Percentiles rank a stretch among this genome's conserved stretches.
Conservation (phyloP, 2,888 invertebrate genomes). For the Oscheius myriophilus region DNA sequence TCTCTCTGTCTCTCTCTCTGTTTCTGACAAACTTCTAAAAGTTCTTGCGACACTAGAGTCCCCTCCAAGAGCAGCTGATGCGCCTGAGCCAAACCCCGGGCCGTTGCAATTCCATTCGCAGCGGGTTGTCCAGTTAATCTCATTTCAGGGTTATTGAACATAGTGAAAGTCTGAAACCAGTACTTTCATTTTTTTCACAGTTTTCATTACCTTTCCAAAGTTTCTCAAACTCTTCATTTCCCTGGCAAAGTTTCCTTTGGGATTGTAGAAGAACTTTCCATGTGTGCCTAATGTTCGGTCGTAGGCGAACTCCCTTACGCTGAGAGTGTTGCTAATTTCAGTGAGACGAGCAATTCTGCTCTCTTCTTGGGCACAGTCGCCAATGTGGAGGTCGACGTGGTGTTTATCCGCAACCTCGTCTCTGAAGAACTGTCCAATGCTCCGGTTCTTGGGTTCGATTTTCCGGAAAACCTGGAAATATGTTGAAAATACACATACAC, state of each 20-base stretch:
- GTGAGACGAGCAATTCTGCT: conserved; percentile 60
- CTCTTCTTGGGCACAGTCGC: conserved; percentile 63
- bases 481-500: no score
- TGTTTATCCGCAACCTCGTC: conserved; percentile 46
- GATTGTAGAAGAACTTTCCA: conserved; percentile 44
- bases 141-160: conserved; percentile 65
- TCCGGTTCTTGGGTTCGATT: conserved; percentile 70
- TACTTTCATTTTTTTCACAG: background rate
- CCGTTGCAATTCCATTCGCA: conserved; percentile 68
- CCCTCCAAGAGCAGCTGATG: conserved; percentile 69
- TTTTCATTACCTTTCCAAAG: conserved; percentile 34
- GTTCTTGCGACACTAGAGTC: conserved; percentile 47
- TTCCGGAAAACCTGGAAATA: conserved; percentile 55
- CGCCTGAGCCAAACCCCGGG: conserved; percentile 67
- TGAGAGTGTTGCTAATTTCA: conserved; percentile 31
- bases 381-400: conserved; percentile 67
- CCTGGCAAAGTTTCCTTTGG: conserved; percentile 39
- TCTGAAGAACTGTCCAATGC: conserved; percentile 69
- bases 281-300: conserved; percentile 38
- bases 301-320: conserved; percentile 37
- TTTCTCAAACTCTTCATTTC: conserved; percentile 40
- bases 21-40: conserved; percentile 35
- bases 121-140: conserved; percentile 66
- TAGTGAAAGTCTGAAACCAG: conserved; percentile 15
- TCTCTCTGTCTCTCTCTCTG: no score